These are phyloP conservation scores for Chrysolina americana DNA, from an alignment of 2,888 invertebrate species.

Conservation along the genomic window DNA sequence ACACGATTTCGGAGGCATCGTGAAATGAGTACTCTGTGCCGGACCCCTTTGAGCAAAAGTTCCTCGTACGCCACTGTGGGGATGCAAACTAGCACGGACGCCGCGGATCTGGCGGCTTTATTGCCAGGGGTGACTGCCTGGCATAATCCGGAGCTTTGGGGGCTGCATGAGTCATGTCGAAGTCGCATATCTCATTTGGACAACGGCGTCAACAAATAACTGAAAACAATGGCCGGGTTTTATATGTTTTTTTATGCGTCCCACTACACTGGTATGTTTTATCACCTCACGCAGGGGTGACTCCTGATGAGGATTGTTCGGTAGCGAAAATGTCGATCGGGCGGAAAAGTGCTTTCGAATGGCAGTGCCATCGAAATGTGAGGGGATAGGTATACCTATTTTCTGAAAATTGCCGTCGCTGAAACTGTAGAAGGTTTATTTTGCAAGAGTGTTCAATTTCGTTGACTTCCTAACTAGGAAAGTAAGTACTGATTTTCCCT, in stretches of 20 bases:
- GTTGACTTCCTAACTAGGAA: too few relatives aligned
- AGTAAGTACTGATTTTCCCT: too few relatives aligned
- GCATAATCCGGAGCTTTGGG: conserved; percentile 47
- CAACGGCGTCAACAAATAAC: conserved; percentile 25
- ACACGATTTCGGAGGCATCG: too few relatives aligned
- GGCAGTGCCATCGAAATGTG: background rate
- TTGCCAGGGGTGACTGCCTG: conserved; percentile 54
- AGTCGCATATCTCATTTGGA: conserved; percentile 20
- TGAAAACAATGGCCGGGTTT: conserved; percentile 35
- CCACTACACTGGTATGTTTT: conserved; percentile 40
- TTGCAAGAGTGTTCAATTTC: too few relatives aligned
- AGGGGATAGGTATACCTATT: background rate
- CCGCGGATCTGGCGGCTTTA: conserved; percentile 45
- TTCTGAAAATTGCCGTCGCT: too few relatives aligned
- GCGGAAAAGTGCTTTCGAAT: background rate
- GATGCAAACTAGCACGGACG: conserved; percentile 48
- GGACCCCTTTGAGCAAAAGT: background rate
- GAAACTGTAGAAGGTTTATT: too few relatives aligned
- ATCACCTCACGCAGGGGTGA: conserved; percentile 38
- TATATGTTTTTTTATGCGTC: conserved; percentile 34
- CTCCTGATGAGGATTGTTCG: conserved; percentile 34
- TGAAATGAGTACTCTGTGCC: background rate
- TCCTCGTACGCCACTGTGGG: conserved; percentile 30
- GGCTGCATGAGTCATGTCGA: conserved; percentile 41
- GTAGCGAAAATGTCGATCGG: background rate